Base-by-base conservation (phyloP, 2,797 vertebrate species). In the Spheniscus humboldti region DNA sequence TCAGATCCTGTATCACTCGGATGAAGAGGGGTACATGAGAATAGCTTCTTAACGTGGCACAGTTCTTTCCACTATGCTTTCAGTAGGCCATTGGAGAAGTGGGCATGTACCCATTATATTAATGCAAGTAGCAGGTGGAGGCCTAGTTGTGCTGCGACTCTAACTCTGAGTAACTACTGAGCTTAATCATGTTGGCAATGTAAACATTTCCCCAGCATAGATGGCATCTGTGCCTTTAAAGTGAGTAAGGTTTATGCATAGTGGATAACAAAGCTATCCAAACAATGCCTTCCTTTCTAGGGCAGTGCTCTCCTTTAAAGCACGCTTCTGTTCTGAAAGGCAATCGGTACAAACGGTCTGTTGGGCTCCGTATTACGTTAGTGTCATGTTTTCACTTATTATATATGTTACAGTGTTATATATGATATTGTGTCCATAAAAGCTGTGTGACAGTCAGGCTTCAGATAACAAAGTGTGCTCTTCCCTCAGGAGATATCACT, bases 271-370 rank as follows among this genome's bases (percentile, higher is more conserved):
- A 89, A 93, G 78, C 55, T 93, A 72, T 83, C 59, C 74, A 57
- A 87, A 67, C 71, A 78, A 75, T 72, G 31, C 53, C 41, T 93
- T 27, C 5, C n/a, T 86, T 96, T 96, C 86, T 87, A 89, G 93
- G 84, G 93, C 93, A 89, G 45, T 27, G 48, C 53, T 89, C 87
- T 50, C n/a, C 37, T 68, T 68, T 45, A 22, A 71, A 15, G 41
- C 35, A 35, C 30, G 1, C 11, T 93, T 79, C 43, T 14, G 5
- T 47, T 87, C 52, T 4, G 56, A 30, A 72, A 64, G 64, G 48
- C 71, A 41, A 27, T 50, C 13, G 0, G 73, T 68, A 48, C 59
- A 37, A 82, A 63, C 0, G 4, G n/a, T 45, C 28, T 87, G 60
- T 43, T 64, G 55, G 67, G 83, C 77, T 83, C 75, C 0, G 2